Percentiles rank a stretch among this genome's conserved stretches.
Conservation (phyloP, 2,888 invertebrate genomes). For the Tupiocoris notatus region DNA sequence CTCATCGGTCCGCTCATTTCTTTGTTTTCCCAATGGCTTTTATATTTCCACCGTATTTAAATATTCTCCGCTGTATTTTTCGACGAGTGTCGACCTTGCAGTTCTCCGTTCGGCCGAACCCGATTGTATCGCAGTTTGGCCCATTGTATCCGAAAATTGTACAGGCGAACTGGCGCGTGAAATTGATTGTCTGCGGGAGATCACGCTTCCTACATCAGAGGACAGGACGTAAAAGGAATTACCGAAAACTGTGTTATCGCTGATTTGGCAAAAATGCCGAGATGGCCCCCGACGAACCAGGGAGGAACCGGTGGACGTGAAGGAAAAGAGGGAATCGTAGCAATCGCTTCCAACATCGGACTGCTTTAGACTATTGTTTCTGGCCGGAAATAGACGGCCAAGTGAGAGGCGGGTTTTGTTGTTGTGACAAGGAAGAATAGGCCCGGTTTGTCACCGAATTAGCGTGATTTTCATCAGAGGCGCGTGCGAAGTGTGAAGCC, state of each 20-base stretch:
- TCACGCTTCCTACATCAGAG: neutral
- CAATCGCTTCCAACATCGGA: constrained; percentile 19
- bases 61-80: no score
- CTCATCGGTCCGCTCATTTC: no score
- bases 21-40: no score
- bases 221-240: constrained; percentile 1
- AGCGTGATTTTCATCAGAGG: neutral
- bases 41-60: no score
- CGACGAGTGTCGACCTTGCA: neutral
- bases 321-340: neutral
- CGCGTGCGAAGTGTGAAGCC: neutral
- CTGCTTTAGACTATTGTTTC: constrained; percentile 14
- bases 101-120: neutral
- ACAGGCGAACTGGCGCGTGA: constrained; percentile 22
- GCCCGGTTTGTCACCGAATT: neutral
- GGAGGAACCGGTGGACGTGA: neutral
- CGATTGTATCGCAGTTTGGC: neutral
- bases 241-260: neutral
- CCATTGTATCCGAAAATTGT: neutral
- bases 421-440: neutral
- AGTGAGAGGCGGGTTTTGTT: neutral
- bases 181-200: constrained; percentile 29
- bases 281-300: neutral
- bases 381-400: constrained; percentile 16
- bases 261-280: neutral